Base-by-base conservation (phyloP, 2,888 invertebrate genomes). In the Tryphoninae sp. region DNA sequence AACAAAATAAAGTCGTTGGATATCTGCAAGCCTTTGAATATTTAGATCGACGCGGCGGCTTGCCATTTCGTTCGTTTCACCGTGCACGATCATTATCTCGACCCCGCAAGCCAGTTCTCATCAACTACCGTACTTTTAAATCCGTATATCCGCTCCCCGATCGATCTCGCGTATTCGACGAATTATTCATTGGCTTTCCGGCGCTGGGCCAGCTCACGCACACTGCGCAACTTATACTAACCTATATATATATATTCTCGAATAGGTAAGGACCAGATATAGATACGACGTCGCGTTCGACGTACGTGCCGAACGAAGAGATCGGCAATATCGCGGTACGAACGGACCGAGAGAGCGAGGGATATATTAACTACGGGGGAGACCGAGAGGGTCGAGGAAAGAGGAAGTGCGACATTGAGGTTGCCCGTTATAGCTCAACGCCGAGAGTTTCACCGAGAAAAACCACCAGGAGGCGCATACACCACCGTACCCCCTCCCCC, bases 171-270 rank as follows among this genome's bases (percentile, higher is more conserved):
- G 76, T 76, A 72, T 76, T 59, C 67, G 61, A 76, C 76, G 67
- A 76, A 80, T 76, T 72, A 80, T 80, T 76, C 76, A 76, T 76
- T 72, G 71, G 67, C 61, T 67, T 65, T 65, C 33, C 61, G 19
- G 26, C 2, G 23, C 26, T 19, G 16, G 23, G 8, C 59, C 23
- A 55, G 55, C 61, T 19, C 59, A 45, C 9, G 13, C 45, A 45
- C 59, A 59, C 23, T 71, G 19, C 22, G 19, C 45, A 45, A 45
- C 45, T 11, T 62, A 9, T 16, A 9, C 40, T 8, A 7, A 9
- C 11, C 7, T 6, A n/a, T 33, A 2, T 59, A 22, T 67, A 33
- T 65, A 33, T 9, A 19, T 26, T 9, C 19, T 4, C 33, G 33
- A 33, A 33, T 33, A 33, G 33, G 33, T 33, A 33, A 33, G 33